phyloP scores from a whole-genome alignment of 2,113 vertebrate genomes.

The Atractosteus spatula region DNA sequence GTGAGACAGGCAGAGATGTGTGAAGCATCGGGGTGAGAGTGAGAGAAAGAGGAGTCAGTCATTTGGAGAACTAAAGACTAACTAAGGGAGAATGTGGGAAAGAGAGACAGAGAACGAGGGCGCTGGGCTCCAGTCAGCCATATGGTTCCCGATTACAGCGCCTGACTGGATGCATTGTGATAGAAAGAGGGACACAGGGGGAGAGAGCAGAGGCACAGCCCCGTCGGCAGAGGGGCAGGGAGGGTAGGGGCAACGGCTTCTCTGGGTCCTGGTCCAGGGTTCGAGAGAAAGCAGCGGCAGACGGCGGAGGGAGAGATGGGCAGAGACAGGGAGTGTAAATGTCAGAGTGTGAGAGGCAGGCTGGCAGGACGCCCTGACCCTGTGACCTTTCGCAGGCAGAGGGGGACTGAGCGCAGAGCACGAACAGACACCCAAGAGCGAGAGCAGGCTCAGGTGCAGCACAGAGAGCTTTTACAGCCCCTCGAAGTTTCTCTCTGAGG shows the following conservation, averaged over 20 bases:
- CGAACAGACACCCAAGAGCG: constrained; percentile 12
- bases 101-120: constrained; percentile 50
- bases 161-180: constrained; percentile 74
- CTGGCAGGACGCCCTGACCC: constrained; percentile 45
- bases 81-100: constrained; percentile 9
- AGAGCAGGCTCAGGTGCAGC: no score
- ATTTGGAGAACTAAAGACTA: no score
- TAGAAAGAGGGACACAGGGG: constrained; percentile 49
- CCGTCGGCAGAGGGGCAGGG: not conserved
- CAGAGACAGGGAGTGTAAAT: constrained; percentile 20
- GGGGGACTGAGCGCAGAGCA: constrained; percentile 8
- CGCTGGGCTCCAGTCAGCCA: constrained; percentile 68
- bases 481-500: constrained; percentile 10
- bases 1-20: no score
- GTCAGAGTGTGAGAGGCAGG: constrained; percentile 38
- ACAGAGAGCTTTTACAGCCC: no score
- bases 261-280: not conserved
- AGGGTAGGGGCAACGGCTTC: not conserved
- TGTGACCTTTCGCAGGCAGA: constrained; percentile 51
- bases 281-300: constrained; percentile 1
- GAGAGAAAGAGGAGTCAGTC: not conserved
- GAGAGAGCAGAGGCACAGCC: constrained; percentile 53
- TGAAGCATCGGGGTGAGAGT: no score
- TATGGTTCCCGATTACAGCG: constrained; percentile 74
- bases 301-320: not conserved